Evolutionary conservation across 2,888 invertebrate species (phyloP), one percentile per base, ranked within the genome.

Genomic region (Melipona bicolor): DNA sequence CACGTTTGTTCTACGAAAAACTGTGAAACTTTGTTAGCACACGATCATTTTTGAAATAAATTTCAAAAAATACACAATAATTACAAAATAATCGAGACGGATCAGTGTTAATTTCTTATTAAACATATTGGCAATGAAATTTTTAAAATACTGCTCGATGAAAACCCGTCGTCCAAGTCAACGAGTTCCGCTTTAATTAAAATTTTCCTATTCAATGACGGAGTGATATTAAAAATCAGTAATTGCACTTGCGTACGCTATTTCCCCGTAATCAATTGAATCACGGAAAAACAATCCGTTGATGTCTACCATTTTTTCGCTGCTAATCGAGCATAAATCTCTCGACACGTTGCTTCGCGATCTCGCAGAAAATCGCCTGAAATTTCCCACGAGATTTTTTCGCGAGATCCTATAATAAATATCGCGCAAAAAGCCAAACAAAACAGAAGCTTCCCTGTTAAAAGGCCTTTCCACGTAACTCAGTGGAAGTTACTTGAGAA

Each of bases 321-420:
- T 9, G 9, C 43, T 36, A 36, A 36, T 36, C 36, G 36, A 36
- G 36, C 9, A 52, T 3, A 15, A 54, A 27, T 21, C 15, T 21
- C 32, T 9, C 21, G 13, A 24, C 13, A 19, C 24, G 19, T 21
- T 0, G 21, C 0, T 0, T 0, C 36, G 6, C 15, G 65, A 43
- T 52, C 15, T 5, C 4, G 21, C 52, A 0, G 5, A 27, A 71
- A 56, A 61, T 13, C 3, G 24, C 9, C 54, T 6, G 5, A 36
- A 27, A n/a, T 43, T 43, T 19, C 11, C 24, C 27, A 19, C 27
- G 49, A n/a, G n/a, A n/a, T n/a, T n/a, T n/a, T n/a, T 61, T 24
- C 24, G 11, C 11, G 17, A 49, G 49, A 72, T 61, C 13, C 61
- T 19, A 72, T 62, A 72, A 72, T 62, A 72, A 72, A 72, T 50